Conservation (phyloP, 2,113 vertebrate species). For the Lagopus muta region DNA sequence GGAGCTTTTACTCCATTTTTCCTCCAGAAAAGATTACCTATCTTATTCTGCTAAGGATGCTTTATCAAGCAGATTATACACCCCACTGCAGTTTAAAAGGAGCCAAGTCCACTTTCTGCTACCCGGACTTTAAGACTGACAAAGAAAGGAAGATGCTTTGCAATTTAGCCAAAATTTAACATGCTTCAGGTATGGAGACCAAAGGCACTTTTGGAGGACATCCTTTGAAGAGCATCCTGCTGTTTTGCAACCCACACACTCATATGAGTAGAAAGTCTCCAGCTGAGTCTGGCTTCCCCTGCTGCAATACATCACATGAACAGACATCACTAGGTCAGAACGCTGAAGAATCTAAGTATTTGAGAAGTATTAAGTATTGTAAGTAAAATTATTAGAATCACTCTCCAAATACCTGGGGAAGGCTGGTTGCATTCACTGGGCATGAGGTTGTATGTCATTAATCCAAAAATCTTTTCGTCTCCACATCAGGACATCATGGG, state of each 20-base stretch:
- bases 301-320: not conserved
- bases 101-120: not conserved
- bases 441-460: not conserved
- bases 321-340: not conserved
- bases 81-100: not conserved
- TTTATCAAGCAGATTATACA: not conserved
- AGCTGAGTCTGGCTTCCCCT: not conserved
- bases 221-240: not conserved
- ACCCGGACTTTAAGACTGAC: not conserved
- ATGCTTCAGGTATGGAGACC: not conserved
- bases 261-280: not conserved
- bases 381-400: not conserved
- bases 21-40: not conserved
- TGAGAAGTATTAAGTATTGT: not conserved
- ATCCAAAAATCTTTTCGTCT: not conserved
- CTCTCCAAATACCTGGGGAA: not conserved
- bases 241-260: fast-evolving
- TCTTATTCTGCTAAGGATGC: not conserved
- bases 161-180: not conserved
- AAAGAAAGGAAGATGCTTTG: not conserved
- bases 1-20: not conserved
- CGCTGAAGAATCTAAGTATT: not conserved
- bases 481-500: not conserved
- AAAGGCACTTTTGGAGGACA: not conserved
- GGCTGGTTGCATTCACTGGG: not conserved